Percentiles rank a stretch among this genome's conserved stretches.
Evolutionary conservation across 2,113 vertebrate genomes (phyloP).

Genomic region (Macquaria ambigua): DNA sequence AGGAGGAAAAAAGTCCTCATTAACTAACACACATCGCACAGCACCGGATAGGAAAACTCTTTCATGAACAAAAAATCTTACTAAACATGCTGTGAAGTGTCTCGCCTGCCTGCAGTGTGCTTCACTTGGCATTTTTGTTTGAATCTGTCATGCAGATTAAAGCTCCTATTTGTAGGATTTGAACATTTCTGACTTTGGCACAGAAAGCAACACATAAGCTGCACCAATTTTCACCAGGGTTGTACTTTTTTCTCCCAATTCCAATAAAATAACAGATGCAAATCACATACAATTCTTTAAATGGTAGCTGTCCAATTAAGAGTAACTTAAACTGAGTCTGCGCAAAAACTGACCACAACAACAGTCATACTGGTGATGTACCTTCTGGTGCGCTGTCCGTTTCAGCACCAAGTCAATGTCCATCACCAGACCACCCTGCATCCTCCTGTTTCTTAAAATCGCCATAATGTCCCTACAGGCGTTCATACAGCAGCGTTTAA

Average conservation of each 20-base stretch:
- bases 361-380: not conserved
- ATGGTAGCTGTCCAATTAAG: not conserved
- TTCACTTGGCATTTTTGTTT: constrained; percentile 14
- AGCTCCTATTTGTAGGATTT: not conserved
- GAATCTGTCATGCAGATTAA: not conserved
- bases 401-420: constrained; percentile 69
- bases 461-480: not conserved
- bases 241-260: not conserved
- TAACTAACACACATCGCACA: constrained; percentile 10
- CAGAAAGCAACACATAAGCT: not conserved
- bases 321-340: not conserved
- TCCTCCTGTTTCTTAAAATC: not conserved
- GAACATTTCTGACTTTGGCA: not conserved
- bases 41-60: constrained; percentile 16
- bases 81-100: constrained; percentile 15
- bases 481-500: not conserved
- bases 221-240: not conserved
- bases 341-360: constrained; percentile 14
- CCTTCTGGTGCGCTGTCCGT: constrained; percentile 41
- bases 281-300: not conserved
- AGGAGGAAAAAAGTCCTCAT: constrained; percentile 38
- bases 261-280: not conserved
- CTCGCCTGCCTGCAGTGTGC: constrained; percentile 3
- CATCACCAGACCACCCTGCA: constrained; percentile 13
- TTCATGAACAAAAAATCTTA: constrained; percentile 30